phyloP scores from a whole-genome alignment of 2,113 vertebrate species.

The Petaurus breviceps region DNA sequence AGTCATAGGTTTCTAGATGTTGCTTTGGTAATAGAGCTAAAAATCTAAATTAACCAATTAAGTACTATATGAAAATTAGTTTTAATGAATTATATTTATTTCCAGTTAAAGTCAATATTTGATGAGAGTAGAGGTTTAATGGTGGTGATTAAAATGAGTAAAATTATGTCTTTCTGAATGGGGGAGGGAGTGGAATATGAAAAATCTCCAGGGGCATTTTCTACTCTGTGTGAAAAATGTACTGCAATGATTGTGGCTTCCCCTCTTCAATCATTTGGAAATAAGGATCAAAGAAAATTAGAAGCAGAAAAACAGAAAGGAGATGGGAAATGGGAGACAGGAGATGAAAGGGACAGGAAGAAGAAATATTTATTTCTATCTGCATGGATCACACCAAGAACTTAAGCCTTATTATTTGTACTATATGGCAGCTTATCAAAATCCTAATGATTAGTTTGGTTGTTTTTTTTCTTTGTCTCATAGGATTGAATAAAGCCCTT shows the following conservation, averaged over 20 bases:
- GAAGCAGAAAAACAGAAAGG: neutral
- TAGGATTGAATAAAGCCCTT: neutral
- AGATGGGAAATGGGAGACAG: neutral
- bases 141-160: neutral
- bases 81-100: constrained; percentile 3
- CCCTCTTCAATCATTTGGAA: neutral
- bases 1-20: neutral
- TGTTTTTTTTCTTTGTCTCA: neutral
- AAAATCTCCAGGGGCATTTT: neutral
- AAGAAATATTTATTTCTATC: neutral
- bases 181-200: neutral
- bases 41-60: neutral
- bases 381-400: neutral
- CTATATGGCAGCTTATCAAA: neutral
- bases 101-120: neutral
- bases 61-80: neutral
- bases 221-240: neutral
- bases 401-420: neutral
- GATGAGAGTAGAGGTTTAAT: neutral
- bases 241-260: neutral
- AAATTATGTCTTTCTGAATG: neutral
- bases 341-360: neutral
- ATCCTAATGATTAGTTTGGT: neutral
- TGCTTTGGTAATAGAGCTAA: neutral
- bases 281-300: neutral